phyloP scores from a whole-genome alignment of 2,113 vertebrate species.

The Aramus guarauna region DNA sequence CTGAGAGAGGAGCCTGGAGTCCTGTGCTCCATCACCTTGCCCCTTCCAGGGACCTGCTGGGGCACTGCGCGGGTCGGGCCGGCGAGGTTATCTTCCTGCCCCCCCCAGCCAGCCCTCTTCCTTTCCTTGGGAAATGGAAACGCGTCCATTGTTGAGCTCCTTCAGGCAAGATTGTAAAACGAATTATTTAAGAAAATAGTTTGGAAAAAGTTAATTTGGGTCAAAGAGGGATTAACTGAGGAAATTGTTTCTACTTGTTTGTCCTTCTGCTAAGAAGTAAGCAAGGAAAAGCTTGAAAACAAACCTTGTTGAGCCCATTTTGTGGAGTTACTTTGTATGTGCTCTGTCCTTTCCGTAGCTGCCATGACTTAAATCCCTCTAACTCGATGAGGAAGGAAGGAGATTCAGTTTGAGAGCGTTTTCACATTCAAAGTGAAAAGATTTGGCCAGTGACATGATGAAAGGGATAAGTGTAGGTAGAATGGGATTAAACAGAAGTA shows the following conservation, averaged over 20 bases:
- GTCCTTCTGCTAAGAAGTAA: constrained; percentile 6
- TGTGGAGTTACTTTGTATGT: neutral
- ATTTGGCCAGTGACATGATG: neutral
- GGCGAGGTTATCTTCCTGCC: neutral
- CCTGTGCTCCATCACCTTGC: neutral
- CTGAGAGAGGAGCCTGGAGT: neutral
- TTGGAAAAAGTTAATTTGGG: constrained; percentile 24
- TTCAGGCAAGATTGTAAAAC: neutral
- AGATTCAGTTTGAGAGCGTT: neutral
- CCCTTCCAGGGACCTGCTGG: rapidly evolving
- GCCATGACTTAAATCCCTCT: neutral
- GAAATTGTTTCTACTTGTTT: neutral
- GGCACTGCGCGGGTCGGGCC: neutral
- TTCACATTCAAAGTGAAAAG: constrained; percentile 17
- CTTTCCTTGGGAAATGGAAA: neutral
- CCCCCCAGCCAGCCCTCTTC: neutral
- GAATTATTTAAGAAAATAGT: neutral
- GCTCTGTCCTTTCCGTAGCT: neutral
- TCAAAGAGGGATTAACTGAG: constrained; percentile 13
- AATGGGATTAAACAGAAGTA: neutral
- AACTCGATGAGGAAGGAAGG: neutral
- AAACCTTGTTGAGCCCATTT: neutral
- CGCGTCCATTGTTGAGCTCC: neutral
- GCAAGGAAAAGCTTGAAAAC: neutral
- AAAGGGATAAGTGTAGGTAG: neutral